Evolutionary conservation across 35 echinoderm and acorn worm species (phyloP), one percentile per base, ranked within the genome.

Genomic region (Anneissia japonica): DNA sequence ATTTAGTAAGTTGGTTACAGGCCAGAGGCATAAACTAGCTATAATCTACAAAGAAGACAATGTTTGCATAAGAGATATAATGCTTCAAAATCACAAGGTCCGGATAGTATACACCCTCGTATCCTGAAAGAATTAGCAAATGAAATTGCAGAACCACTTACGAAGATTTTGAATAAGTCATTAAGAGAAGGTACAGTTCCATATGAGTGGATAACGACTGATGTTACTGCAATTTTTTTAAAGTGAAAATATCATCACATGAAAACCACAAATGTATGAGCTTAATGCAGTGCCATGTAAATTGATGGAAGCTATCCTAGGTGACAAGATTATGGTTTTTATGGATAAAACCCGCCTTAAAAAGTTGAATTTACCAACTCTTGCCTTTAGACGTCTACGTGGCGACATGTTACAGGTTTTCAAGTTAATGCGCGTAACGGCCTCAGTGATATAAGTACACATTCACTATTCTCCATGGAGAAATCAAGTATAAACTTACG

Each of bases 361-460:
- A 37, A 14, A 1, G 37, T 31, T 89, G 9, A 76, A 84, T 30
- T 80, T 89, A n/a, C 87, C 81, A 74, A 83, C 79, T 31, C 36
- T 89, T 13, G 79, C 32, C 9, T 89, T n/a, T 51, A 81, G 87
- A 74, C 35, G 87, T 29, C 82, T 90, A 39, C 34, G 88, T 77
- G 88, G 88, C 45, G 88, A 90, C 46, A 76, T 90, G 74, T 84
- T 90, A 31, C 51, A 90, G 39, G 74, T 77, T 12, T 90, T 77
- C 34, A 90, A 90, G 31, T 84, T 84, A 5, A 85, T 84, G 88
- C n/a, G n/a, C n/a, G n/a, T n/a, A 4, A 36, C 29, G 88, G 88
- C 13, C 30, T 90, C 13, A 45, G 30, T 72, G 77, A 75, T 30
- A 36, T n/a, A n/a, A n/a, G n/a, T n/a, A n/a, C n/a, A n/a, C n/a